phyloP scores from a whole-genome alignment of 2,888 invertebrate species.

The Schrankia costaestrigalis region DNA sequence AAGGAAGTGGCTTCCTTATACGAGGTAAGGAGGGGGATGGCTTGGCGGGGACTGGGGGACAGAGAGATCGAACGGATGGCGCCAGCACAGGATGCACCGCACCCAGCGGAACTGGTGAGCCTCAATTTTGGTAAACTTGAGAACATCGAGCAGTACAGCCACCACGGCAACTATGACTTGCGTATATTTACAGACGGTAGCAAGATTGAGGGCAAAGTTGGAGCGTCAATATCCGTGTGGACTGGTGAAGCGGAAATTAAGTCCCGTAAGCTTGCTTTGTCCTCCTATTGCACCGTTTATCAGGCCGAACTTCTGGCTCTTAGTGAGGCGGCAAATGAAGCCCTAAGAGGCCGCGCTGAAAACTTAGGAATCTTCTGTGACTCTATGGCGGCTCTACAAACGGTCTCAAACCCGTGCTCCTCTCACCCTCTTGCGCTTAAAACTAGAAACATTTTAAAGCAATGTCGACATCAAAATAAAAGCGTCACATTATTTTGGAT shows the following conservation, averaged over 20 bases:
- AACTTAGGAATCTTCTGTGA: background rate
- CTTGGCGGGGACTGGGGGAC: background rate
- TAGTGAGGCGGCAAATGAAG: background rate
- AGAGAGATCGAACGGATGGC: background rate
- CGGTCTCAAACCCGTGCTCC: background rate
- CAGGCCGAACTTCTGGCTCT: conserved; percentile 10
- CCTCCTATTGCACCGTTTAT: conserved; percentile 4
- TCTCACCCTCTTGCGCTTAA: background rate
- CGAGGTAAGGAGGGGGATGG: background rate
- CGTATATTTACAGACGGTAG: background rate
- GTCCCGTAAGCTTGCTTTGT: conserved; percentile 1
- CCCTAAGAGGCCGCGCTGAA: background rate
- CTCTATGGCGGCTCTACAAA: background rate
- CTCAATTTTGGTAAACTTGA: background rate
- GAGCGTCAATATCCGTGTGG: conserved; percentile 5
- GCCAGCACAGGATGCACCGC: background rate
- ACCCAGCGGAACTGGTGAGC: background rate
- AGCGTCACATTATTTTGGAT: too few species aligned
- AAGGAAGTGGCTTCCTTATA: conserved; percentile 5
- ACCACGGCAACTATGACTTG: too few species aligned
- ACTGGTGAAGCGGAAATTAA: background rate
- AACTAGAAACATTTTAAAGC: background rate
- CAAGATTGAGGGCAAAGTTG: conserved; percentile 5
- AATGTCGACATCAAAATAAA: too few species aligned
- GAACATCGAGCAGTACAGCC: too few species aligned